Evolutionary conservation across 2,888 invertebrate genomes (phyloP).

Genomic region (Crossocerus cetratus): DNA sequence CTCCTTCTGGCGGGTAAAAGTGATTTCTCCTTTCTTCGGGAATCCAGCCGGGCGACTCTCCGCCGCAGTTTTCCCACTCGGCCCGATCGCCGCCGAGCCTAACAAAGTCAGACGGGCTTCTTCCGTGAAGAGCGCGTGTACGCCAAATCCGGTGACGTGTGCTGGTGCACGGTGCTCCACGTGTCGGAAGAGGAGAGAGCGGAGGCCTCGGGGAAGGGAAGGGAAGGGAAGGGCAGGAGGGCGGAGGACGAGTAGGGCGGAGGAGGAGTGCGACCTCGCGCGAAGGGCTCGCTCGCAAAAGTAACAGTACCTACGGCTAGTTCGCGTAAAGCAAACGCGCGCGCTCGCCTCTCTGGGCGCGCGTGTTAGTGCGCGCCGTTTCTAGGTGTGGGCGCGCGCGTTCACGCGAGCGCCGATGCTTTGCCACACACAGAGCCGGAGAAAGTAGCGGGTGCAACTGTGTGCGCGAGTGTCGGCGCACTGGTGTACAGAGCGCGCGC

Average conservation of each 20-base stretch:
- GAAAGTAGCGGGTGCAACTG: background rate
- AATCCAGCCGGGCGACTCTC: constrained; percentile 43
- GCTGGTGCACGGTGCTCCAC: background rate
- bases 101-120: background rate
- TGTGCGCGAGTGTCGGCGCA: background rate
- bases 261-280: constrained; percentile 57
- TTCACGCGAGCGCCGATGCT: too few species aligned
- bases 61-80: constrained; percentile 25
- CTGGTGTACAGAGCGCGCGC: background rate
- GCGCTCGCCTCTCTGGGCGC: constrained; percentile 7
- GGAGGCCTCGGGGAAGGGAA: constrained; percentile 16
- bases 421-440: background rate
- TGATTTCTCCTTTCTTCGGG: constrained; percentile 61
- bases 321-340: constrained; percentile 70
- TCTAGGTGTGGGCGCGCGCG: too few species aligned
- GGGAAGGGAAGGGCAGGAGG: constrained; percentile 58
- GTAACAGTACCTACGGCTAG: constrained; percentile 75
- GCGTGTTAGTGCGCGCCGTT: background rate
- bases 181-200: constrained; percentile 3
- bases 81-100: background rate
- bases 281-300: constrained; percentile 71
- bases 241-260: background rate
- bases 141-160: background rate
- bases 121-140: background rate
- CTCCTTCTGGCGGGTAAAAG: constrained; percentile 46